Base-by-base conservation (phyloP, 2,797 vertebrate species). In the Coregonus ussuriensis region DNA sequence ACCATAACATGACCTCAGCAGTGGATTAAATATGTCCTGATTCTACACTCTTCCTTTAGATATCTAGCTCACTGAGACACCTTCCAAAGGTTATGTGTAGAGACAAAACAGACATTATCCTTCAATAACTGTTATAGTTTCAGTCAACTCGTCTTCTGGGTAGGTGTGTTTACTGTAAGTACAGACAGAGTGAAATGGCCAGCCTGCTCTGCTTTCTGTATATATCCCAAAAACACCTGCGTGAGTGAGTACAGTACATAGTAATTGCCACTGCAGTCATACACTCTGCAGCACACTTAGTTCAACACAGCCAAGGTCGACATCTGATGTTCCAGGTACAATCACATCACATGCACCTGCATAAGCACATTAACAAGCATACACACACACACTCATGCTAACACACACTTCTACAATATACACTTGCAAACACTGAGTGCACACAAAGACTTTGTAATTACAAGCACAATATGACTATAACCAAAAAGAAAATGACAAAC, bases 401-500 rank as follows among this genome's bases (percentile, higher is more conserved):
- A 70, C 11, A 41, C 68, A 53, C 41, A 21, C 1, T 47, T 47
- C 11, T 47, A 47, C 41, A 47, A 51, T 9, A n/a, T 14, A 35
- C 37, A 47, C 35, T n/a, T n/a, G n/a, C 14, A 18, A 54, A 54
- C 53, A 54, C 53, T 59, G 56, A 59, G 56, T 18, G 18, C 56
- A 59, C 56, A n/a, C 41, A 47, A 47, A 47, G 41, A 13, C 41
- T 47, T 47, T 47, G 41, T 47, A 6, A 11, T 9, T 53, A 21
- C 29, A 77, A 74, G 63, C 53, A n/a, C n/a, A 77, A 81, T 65
- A 29, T 18, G n/a, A 66, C 25, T 41, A n/a, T 4, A 41, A 47
- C 68, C 18, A 25, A 52, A 67, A 67, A 11, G 18, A 3, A 35
- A 33, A 6, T 74, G 37, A 25, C 21, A 69, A 79, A 71, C 63